A percentile compares a stretch with the other conserved stretches of the same genome.
Evolutionary conservation across 2,888 invertebrate genomes (phyloP).

Genomic region (Megalurothrips usitatus): DNA sequence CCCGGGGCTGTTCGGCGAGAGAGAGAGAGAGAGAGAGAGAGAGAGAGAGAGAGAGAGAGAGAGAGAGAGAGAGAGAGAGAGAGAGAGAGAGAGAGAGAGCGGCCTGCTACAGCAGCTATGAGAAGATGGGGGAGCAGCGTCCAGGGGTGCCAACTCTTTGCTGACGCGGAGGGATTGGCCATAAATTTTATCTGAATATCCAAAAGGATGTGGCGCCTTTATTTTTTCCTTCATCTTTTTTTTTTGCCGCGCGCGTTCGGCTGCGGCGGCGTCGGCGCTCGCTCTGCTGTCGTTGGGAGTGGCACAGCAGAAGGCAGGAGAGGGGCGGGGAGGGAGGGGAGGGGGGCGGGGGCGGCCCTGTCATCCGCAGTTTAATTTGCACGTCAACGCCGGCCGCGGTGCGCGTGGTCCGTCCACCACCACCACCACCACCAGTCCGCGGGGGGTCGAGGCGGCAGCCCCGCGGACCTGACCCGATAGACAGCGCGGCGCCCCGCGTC

Average conservation of each 20-base stretch:
- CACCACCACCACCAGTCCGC: too few relatives aligned
- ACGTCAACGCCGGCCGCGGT: background rate
- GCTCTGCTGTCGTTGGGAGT: too few relatives aligned
- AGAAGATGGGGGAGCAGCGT: background rate
- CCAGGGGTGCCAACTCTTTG: background rate
- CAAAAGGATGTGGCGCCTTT: background rate
- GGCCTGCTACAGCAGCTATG: background rate
- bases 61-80: constrained; percentile 7
- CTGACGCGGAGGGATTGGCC: constrained; percentile 15
- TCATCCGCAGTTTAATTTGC: background rate
- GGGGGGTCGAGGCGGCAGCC: too few relatives aligned
- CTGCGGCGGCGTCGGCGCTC: background rate
- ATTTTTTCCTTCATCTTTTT: too few relatives aligned
- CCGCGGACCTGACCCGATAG: too few relatives aligned
- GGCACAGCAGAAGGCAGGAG: background rate
- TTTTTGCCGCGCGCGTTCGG: background rate
- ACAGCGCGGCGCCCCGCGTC: too few relatives aligned
- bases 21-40: constrained; percentile 15
- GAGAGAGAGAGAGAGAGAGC: background rate
- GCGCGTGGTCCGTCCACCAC: too few relatives aligned
- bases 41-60: constrained; percentile 4
- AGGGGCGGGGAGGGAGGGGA: background rate
- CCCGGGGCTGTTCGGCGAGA: background rate
- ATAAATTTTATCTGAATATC: constrained; percentile 24
- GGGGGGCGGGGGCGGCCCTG: background rate